Percentiles rank a stretch among this genome's conserved stretches.
These are phyloP conservation scores for Heliconius hewitsoni DNA, from an alignment of 1,140 invertebrate genomes.

Conservation along the genomic window DNA sequence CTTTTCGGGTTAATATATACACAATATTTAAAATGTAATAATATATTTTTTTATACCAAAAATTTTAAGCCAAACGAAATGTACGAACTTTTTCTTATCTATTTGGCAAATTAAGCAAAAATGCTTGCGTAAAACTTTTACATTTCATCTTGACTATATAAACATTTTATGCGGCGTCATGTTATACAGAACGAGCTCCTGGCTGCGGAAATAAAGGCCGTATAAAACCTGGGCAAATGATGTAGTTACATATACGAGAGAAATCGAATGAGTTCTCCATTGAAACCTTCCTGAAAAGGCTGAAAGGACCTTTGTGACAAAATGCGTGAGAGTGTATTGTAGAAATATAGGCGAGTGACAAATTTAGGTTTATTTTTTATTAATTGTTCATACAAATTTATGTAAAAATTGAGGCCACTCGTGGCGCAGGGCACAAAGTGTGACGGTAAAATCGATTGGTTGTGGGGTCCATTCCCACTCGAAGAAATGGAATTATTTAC, in stretches of 20 bases:
- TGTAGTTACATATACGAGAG: constrained; percentile 39
- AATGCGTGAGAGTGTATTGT: constrained; percentile 38
- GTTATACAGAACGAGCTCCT: constrained; percentile 32
- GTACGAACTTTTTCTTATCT: neutral
- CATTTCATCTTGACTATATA: constrained; percentile 24
- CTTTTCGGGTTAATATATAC: too few species aligned
- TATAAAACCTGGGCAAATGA: constrained; percentile 43
- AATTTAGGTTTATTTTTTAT: neutral
- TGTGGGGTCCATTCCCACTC: too few species aligned
- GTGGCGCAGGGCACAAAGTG: too few species aligned
- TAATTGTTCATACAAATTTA: too few species aligned
- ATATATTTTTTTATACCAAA: neutral
- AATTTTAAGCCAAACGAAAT: neutral
- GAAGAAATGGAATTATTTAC: too few species aligned
- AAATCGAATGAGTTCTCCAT: constrained; percentile 44
- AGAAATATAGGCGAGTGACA: constrained; percentile 8
- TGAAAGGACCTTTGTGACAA: constrained; percentile 45
- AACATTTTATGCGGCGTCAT: constrained; percentile 28
- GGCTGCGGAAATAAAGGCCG: constrained; percentile 41
- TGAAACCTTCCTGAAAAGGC: constrained; percentile 39
- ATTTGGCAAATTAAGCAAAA: constrained; percentile 14
- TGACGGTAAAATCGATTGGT: too few species aligned
- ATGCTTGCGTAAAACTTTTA: constrained; percentile 27
- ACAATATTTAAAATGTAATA: neutral
- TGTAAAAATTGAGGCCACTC: too few species aligned